Evolutionary conservation across 2,888 invertebrate species (phyloP).

Genomic region (Ophion ellenae): DNA sequence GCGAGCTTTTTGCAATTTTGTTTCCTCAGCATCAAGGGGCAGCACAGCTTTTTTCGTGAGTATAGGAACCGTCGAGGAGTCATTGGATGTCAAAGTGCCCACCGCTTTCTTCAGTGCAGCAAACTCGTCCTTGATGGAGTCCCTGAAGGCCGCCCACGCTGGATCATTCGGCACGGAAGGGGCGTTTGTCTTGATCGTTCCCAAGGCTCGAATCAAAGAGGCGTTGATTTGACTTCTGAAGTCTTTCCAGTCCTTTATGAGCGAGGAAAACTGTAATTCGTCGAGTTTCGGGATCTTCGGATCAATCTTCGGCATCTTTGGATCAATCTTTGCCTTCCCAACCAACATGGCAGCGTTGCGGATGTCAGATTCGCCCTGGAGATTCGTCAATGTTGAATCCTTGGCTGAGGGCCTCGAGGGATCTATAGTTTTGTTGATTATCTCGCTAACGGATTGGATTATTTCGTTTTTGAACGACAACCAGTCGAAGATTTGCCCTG

Average conservation of each 20-base stretch:
- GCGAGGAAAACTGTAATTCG: conserved; percentile 34
- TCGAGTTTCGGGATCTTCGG: conserved; percentile 28
- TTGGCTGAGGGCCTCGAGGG: conserved; percentile 2
- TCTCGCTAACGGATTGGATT: conserved; percentile 38
- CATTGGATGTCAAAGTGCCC: conserved; percentile 62
- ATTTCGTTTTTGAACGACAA: conserved; percentile 57
- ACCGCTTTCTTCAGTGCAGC: conserved; percentile 68
- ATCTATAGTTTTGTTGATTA: conserved; percentile 33
- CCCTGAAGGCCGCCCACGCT: conserved; percentile 65
- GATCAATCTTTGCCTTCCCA: conserved; percentile 26
- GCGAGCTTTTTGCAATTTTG: not conserved
- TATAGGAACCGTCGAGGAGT: conserved; percentile 41
- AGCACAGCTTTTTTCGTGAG: not conserved
- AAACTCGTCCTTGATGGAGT: conserved; percentile 67
- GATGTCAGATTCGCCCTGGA: conserved; percentile 1
- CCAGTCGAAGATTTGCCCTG: conserved; percentile 50
- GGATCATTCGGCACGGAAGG: not conserved
- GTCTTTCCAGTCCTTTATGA: conserved; percentile 63
- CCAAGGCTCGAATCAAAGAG: conserved; percentile 51
- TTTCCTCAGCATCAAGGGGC: not conserved
- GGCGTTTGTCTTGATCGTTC: conserved; percentile 35
- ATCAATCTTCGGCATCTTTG: conserved; percentile 21
- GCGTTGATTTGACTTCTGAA: conserved; percentile 64
- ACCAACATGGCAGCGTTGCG: conserved; percentile 14
- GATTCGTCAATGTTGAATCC: conserved; percentile 15